phyloP scores from a whole-genome alignment of 1,140 invertebrate genomes.

The Macrosteles quadrilineatus region DNA sequence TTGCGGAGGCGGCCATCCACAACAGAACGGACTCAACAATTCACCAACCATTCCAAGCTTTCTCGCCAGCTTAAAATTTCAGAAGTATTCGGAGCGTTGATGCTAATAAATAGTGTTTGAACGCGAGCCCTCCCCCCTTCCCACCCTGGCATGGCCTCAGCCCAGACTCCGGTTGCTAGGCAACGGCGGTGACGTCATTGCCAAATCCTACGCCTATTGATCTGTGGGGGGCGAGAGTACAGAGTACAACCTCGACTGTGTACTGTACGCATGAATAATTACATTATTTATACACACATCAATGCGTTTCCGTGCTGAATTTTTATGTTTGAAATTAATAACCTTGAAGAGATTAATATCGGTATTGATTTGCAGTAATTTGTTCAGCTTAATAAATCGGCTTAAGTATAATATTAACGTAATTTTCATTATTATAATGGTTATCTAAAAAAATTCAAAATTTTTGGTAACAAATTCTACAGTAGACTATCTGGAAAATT shows the following conservation, averaged over 20 bases:
- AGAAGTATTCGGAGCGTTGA: constrained; percentile 9
- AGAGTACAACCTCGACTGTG: neutral
- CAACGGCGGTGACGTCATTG: neutral
- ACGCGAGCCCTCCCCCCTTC: neutral
- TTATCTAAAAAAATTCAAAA: no score
- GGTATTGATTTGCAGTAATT: no score
- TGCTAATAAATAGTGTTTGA: constrained; percentile 16
- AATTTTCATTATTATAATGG: no score
- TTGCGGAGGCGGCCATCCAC: neutral
- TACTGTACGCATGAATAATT: neutral
- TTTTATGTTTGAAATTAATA: no score
- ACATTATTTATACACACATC: neutral
- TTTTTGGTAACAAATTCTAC: no score
- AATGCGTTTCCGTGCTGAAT: neutral
- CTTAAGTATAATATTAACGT: no score
- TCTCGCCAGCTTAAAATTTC: constrained; percentile 16
- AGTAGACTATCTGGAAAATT: no score
- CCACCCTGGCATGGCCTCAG: neutral
- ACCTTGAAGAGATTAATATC: no score
- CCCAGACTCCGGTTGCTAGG: neutral
- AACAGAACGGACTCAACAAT: no score
- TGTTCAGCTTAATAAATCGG: no score
- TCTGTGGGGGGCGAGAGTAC: neutral
- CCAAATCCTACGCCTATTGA: constrained; percentile 9
- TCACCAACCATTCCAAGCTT: neutral